Base-by-base conservation (phyloP, 2,113 vertebrate genomes). In the Lipophrys pholis region DNA sequence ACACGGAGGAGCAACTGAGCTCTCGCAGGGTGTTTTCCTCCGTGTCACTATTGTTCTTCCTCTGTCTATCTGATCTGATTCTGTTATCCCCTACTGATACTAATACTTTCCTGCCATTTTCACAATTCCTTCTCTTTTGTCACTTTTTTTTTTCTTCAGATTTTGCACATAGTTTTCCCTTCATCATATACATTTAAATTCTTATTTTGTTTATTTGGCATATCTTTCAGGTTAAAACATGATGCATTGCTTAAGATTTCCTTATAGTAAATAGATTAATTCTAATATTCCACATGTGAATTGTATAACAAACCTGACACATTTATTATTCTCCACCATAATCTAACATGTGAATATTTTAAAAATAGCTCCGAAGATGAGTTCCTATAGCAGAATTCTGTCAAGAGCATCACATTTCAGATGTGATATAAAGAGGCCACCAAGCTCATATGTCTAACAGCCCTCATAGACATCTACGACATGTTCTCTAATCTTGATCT, bases 401-500 rank as follows among this genome's bases (percentile, higher is more conserved):
- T 63, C 72, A 11, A 42, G 35, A 48, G 69, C 42, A 54, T 17
- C 51, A 36, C 14, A 14, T 67, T 74, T 68, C n/a, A 67, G 11
- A 87, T 69, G 49, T 55, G 8, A 76, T 55, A 17, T 36, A 30
- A 1, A 12, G 36, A 66, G 6, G 15, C 17, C 21, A 30, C 21
- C 15, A 30, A 63, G 53, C 60, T 40, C 53, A 61, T 46, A 45
- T 68, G 59, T 41, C 11, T 55, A 69, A 65, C 41, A 51, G 60
- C n/a, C 49, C 30, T 76, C 30, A 36, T 17, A 51, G 53, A 77
- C 56, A 63, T 82, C 66, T 53, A 43, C 73, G 58, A 51, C 54
- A 51, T 79, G 57, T 60, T 72, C n/a, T 78, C 35, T 67, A 80
- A 60, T 83, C 68, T 62, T 71, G 36, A 75, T 81, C 61, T 57